Evolutionary conservation across 2,888 invertebrate genomes (phyloP).

Genomic region (Drosophila cracens): DNA sequence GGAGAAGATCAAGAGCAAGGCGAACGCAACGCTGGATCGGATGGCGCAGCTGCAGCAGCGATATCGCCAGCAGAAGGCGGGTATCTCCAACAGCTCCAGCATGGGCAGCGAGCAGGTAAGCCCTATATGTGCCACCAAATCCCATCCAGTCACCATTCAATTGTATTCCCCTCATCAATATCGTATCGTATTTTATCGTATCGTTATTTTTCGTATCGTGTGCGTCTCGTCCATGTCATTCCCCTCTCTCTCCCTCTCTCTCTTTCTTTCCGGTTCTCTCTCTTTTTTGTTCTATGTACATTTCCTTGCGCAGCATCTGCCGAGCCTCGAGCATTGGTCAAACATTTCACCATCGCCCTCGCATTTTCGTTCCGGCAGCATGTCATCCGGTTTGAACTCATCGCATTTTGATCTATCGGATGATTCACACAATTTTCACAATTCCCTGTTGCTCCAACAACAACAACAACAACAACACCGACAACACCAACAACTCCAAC

Average conservation of each 20-base stretch:
- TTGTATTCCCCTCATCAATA: slow-evolving; percentile 40
- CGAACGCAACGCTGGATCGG: slow-evolving; percentile 84
- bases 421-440: slow-evolving; percentile 82
- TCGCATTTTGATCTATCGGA: slow-evolving; percentile 84
- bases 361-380: slow-evolving; percentile 85
- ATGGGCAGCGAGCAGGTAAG: slow-evolving; percentile 77
- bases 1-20: slow-evolving; percentile 85
- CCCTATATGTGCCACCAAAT: not conserved
- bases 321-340: slow-evolving; percentile 84
- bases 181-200: slow-evolving; percentile 42
- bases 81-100: slow-evolving; percentile 53
- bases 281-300: slow-evolving; percentile 55
- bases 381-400: slow-evolving; percentile 85
- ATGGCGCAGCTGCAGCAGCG: slow-evolving; percentile 86
- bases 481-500: slow-evolving; percentile 74
- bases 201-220: slow-evolving; percentile 39
- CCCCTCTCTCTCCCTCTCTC: slow-evolving; percentile 45
- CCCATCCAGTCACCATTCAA: slow-evolving; percentile 1
- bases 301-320: slow-evolving; percentile 57
- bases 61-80: slow-evolving; percentile 87
- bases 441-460: slow-evolving; percentile 82
- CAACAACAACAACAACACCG: slow-evolving; percentile 70
- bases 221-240: slow-evolving; percentile 49
- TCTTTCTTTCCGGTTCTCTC: slow-evolving; percentile 46
- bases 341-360: slow-evolving; percentile 84